Conservation (phyloP, 2,888 invertebrate species). For the Nasonovia ribisnigri region DNA sequence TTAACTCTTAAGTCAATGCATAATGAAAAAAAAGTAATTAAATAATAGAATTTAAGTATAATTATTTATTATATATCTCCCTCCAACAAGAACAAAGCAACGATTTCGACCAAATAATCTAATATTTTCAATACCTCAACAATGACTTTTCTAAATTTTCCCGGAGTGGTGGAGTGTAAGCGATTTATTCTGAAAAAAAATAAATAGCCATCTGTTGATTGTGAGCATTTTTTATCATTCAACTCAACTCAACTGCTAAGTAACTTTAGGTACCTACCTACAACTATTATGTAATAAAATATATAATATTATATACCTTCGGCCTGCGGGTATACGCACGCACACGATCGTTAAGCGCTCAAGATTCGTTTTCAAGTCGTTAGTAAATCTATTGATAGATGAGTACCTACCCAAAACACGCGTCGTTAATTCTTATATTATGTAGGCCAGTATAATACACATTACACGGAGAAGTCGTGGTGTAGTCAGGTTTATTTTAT, state of each 20-base stretch:
- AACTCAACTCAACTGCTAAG: not conserved
- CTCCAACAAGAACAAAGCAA: no score
- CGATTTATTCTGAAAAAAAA: not conserved
- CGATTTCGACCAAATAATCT: not conserved
- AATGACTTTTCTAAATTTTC: not conserved
- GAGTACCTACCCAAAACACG: not conserved
- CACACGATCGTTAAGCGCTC: not conserved
- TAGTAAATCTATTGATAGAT: conserved; percentile 20
- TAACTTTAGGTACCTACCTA: not conserved
- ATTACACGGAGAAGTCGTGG: not conserved
- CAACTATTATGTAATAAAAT: not conserved
- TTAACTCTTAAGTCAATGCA: not conserved
- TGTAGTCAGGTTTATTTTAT: not conserved
- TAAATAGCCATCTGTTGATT: not conserved
- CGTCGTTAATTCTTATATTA: not conserved
- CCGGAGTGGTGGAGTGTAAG: not conserved
- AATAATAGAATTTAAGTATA: not conserved
- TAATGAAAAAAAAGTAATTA: not conserved
- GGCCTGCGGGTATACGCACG: not conserved
- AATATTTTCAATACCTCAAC: not conserved
- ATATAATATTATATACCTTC: not conserved
- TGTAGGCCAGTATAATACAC: not conserved
- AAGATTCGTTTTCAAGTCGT: conserved; percentile 35
- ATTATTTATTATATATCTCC: not conserved
- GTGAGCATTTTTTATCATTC: not conserved